These are phyloP conservation scores for Lateolabrax maculatus DNA, from an alignment of 2,797 vertebrate species.

Conservation along the genomic window DNA sequence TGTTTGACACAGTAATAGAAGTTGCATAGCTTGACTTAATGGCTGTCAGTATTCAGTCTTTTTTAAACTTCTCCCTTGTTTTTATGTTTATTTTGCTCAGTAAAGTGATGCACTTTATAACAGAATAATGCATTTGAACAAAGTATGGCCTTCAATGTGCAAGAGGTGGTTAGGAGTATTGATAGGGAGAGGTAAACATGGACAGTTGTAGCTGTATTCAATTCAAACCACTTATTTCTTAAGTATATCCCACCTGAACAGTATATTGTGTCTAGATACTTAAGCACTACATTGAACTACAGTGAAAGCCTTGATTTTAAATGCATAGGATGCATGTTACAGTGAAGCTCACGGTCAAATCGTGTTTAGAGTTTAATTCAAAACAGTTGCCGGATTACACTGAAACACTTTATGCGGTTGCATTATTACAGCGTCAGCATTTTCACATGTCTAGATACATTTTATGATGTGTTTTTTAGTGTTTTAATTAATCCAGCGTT, in stretches of 20 bases:
- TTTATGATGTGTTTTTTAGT: conserved; percentile 55
- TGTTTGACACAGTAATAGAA: conserved; percentile 61
- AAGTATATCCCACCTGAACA: conserved; percentile 30
- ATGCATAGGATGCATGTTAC: conserved; percentile 13
- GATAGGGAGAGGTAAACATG: background rate
- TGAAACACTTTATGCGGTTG: conserved; percentile 34
- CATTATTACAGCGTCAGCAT: conserved; percentile 59
- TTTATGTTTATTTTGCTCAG: conserved; percentile 43
- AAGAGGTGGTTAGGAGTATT: background rate
- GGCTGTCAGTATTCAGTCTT: conserved; percentile 36
- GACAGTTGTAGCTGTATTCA: conserved; percentile 25
- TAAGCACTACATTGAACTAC: no score
- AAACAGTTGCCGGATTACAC: conserved; percentile 29
- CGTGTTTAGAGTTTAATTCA: conserved; percentile 46
- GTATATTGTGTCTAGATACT: no score
- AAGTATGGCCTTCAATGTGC: conserved; percentile 27
- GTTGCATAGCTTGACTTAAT: conserved; percentile 65
- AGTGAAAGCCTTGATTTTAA: conserved; percentile 45
- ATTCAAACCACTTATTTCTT: conserved; percentile 24
- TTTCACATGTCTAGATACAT: conserved; percentile 47
- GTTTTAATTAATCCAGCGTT: conserved; percentile 64
- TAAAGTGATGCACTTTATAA: conserved; percentile 9
- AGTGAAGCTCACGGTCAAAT: conserved; percentile 22
- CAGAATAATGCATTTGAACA: conserved; percentile 30
- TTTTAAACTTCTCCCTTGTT: conserved; percentile 30